Percentiles rank a stretch among this genome's conserved stretches.
phyloP scores from a whole-genome alignment of 2,113 vertebrate genomes.

The Dryoscopus gambensis region DNA sequence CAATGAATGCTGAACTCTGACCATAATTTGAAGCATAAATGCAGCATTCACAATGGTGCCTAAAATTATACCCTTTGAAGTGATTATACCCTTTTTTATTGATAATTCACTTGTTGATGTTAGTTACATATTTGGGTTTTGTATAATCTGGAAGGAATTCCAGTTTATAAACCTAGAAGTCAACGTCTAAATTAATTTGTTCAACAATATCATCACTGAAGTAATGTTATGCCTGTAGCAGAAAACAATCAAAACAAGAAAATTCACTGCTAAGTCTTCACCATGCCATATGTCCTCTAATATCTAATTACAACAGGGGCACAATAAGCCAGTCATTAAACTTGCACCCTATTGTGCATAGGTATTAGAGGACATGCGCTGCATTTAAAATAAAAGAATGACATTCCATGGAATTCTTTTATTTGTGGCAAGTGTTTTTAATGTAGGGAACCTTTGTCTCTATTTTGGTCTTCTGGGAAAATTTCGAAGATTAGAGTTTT shows the following conservation, averaged over 20 bases:
- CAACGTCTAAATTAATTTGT: conserved; percentile 63
- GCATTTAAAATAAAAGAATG: conserved; percentile 66
- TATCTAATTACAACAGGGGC: conserved; percentile 74
- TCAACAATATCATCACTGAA: conserved; percentile 57
- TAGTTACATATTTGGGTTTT: conserved; percentile 38
- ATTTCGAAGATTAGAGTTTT: conserved; percentile 38
- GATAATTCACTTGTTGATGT: neutral
- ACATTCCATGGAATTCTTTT: conserved; percentile 65
- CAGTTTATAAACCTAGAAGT: conserved; percentile 50
- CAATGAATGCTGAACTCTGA: neutral
- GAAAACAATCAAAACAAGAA: conserved; percentile 73
- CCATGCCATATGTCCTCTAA: conserved; percentile 77
- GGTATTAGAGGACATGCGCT: conserved; percentile 75
- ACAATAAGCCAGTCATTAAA: conserved; percentile 76
- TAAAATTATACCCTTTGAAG: neutral
- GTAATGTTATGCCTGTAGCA: conserved; percentile 67
- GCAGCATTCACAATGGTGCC: neutral
- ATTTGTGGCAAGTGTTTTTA: conserved; percentile 59
- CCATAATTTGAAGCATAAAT: neutral
- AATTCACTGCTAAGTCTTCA: conserved; percentile 71
- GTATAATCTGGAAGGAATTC: conserved; percentile 51
- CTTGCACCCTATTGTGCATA: conserved; percentile 74
- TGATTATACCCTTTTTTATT: neutral
- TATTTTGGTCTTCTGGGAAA: conserved; percentile 58
- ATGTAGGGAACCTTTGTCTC: conserved; percentile 39